Conservation (phyloP, 2,888 invertebrate genomes). For the Adineta ricciae region DNA sequence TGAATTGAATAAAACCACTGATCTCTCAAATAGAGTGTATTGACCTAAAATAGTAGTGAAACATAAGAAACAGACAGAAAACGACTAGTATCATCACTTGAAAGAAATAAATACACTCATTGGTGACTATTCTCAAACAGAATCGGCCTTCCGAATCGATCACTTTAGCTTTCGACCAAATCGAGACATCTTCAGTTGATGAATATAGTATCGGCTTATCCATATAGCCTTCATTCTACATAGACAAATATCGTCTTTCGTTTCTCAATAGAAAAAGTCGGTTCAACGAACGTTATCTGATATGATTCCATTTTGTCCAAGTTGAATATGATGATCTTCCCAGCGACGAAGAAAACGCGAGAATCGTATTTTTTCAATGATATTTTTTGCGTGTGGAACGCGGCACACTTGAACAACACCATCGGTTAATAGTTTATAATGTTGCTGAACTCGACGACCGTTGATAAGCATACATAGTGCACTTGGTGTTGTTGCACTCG, state of each 20-base stretch:
- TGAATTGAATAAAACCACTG: constrained; percentile 71
- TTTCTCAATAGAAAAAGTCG: too few species aligned
- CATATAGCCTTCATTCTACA: constrained; percentile 10
- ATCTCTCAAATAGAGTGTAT: constrained; percentile 67
- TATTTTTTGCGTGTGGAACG: constrained; percentile 65
- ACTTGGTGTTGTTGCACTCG: not conserved
- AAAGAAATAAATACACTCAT: constrained; percentile 19
- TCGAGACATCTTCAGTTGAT: not conserved
- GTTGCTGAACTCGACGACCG: not conserved
- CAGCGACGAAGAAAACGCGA: constrained; percentile 67
- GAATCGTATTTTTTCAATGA: constrained; percentile 67
- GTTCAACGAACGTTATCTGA: constrained; percentile 60
- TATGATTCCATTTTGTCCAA: constrained; percentile 61
- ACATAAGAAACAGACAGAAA: too few species aligned
- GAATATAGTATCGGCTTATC: not conserved
- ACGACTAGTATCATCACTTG: not conserved
- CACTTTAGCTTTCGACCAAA: not conserved
- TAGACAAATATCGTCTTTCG: not conserved
- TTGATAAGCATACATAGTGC: not conserved
- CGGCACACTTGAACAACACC: constrained; percentile 64
- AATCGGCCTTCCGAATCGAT: not conserved
- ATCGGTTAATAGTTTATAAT: constrained; percentile 27
- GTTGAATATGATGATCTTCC: constrained; percentile 63
- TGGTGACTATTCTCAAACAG: not conserved
- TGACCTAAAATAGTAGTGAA: constrained; percentile 60